Conservation (phyloP, 2,888 invertebrate species). For the Norana najaformis region DNA sequence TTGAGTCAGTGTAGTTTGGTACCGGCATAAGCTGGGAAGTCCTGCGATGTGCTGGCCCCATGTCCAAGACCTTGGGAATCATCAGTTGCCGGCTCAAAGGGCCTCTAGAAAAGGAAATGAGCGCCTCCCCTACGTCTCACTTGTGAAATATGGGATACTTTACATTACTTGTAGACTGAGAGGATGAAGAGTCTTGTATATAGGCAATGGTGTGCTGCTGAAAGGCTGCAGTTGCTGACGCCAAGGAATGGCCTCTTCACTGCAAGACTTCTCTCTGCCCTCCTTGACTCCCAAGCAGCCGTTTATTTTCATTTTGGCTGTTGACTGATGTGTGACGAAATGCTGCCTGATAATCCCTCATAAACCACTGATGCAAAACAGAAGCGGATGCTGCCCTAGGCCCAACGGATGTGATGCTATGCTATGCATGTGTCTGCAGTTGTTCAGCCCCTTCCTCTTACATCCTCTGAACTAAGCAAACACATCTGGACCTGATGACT, state of each 20-base stretch:
- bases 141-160: too few relatives aligned
- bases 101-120: too few relatives aligned
- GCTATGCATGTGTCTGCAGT: background rate
- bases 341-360: constrained; percentile 6
- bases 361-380: constrained; percentile 13
- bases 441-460: background rate
- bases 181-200: background rate
- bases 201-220: background rate
- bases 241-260: background rate
- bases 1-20: too few relatives aligned
- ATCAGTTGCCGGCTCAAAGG: background rate
- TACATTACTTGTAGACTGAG: too few relatives aligned
- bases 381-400: background rate
- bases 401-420: background rate
- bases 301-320: constrained; percentile 5
- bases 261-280: background rate
- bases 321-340: background rate
- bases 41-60: too few relatives aligned
- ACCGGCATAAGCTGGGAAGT: too few relatives aligned
- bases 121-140: too few relatives aligned
- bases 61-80: too few relatives aligned
- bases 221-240: constrained; percentile 3
- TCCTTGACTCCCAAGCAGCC: background rate
- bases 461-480: constrained; percentile 4
- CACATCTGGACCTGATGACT: background rate